Evolutionary conservation across 2,797 vertebrate species (phyloP), one percentile per base, ranked within the genome.

Genomic region (Helostoma temminkii): DNA sequence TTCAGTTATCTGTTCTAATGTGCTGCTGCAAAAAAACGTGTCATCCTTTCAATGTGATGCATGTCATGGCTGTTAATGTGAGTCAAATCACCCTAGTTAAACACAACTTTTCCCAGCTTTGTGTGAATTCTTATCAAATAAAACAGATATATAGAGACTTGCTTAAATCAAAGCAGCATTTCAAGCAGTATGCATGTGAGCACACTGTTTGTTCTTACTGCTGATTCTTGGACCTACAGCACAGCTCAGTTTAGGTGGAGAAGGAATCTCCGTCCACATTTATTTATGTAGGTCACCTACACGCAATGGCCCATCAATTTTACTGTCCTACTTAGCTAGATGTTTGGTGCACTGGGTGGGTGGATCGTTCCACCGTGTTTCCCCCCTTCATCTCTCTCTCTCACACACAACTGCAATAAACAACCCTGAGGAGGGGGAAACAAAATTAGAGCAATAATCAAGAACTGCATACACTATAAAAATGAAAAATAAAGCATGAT

Each of bases 241-340:
- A 64, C 36, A 43, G 53, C 59, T 70, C 54, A 36, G 60, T 62
- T 39, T 71, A 58, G 48, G 63, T 67, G 80, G 74, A 76, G 64
- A 74, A 61, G 71, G 72, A 85, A 76, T 80, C 75, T 83, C 74
- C 82, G 84, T 84, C 83, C 84, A 77, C 56, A 53, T 74, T 56
- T 69, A 77, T 69, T 81, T 90, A 90, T 89, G 85, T 90, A 90
- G 89, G 90, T 88, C 90, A 91, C 86, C 88, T 74, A 81, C 72
- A 85, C 76, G 78, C 81, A 79, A 70, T 71, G 86, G 86, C 70
- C 80, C 88, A 92, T 92, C 84, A 81, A 89, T 92, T 90, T 80
- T 74, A 82, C 80, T 89, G 87, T 80, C 90, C 90, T 91, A 89
- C 76, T 89, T 90, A 84, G 78, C 78, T 59, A 78, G 80, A 82